These are phyloP conservation scores for Aporrectodea caliginosa DNA, from an alignment of 1,140 invertebrate species.

Conservation along the genomic window DNA sequence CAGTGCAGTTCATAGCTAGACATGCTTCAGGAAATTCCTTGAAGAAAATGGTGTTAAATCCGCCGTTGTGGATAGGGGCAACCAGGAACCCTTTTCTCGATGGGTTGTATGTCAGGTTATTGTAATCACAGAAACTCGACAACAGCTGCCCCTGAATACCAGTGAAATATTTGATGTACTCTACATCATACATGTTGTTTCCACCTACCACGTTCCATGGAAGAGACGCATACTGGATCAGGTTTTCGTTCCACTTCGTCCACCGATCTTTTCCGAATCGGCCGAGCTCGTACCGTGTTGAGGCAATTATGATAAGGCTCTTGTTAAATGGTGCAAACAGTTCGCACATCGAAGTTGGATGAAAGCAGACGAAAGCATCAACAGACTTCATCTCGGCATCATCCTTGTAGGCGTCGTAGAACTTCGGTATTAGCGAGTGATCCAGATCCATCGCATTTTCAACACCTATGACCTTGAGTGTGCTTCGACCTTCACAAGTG, in stretches of 20 bases:
- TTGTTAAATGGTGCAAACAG: constrained; percentile 19
- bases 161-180: constrained; percentile 21
- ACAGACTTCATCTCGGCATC: constrained; percentile 29
- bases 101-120: background rate
- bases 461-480: background rate
- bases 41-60: background rate
- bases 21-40: background rate
- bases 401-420: constrained; percentile 31
- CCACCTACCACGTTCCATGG: constrained; percentile 20
- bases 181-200: constrained; percentile 22
- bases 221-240: background rate
- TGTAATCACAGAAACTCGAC: constrained; percentile 13
- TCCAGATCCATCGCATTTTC: background rate
- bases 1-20: background rate
- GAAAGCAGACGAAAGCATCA: constrained; percentile 15
- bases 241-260: constrained; percentile 23
- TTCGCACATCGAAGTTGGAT: constrained; percentile 22
- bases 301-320: constrained; percentile 17
- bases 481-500: constrained; percentile 24
- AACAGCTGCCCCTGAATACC: background rate
- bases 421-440: background rate
- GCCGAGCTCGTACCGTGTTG: constrained; percentile 16
- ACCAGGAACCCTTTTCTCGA: background rate
- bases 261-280: constrained; percentile 5
- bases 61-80: background rate